Evolutionary conservation across 2,113 vertebrate genomes (phyloP).

Genomic region (Platysteira castanea): DNA sequence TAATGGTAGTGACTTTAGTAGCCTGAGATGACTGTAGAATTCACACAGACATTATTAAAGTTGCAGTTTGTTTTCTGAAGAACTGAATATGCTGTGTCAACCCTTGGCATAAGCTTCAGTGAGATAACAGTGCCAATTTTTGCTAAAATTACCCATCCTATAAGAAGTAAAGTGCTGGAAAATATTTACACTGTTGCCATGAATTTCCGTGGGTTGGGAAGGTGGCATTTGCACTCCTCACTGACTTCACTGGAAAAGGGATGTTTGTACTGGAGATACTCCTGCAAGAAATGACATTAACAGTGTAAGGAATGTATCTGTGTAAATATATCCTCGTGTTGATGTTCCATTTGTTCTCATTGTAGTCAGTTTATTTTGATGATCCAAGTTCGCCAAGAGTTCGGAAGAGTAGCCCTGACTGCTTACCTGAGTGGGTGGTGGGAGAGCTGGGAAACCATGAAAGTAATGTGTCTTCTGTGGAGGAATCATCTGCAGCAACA

Average conservation of each 20-base stretch:
- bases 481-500: slow-evolving; percentile 5
- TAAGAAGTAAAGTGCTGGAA: background rate
- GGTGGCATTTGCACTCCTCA: background rate
- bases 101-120: background rate
- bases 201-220: background rate
- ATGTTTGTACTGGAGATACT: background rate
- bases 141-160: background rate
- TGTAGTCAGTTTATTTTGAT: slow-evolving; percentile 89
- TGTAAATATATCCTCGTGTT: background rate
- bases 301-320: background rate
- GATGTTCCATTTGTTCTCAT: slow-evolving; percentile 34
- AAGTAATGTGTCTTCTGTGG: slow-evolving; percentile 33
- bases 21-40: background rate
- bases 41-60: background rate
- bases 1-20: background rate
- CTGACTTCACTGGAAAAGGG: background rate
- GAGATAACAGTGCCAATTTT: background rate
- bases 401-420: slow-evolving; percentile 25
- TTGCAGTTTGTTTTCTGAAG: background rate
- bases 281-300: background rate
- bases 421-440: slow-evolving; percentile 80
- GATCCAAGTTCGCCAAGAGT: slow-evolving; percentile 71
- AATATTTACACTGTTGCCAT: background rate
- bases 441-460: slow-evolving; percentile 72
- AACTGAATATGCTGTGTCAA: background rate